Percentiles rank a stretch among this genome's conserved stretches.
phyloP scores from a whole-genome alignment of 2,888 invertebrate genomes.

The Spatulosminthurus flaviceps region DNA sequence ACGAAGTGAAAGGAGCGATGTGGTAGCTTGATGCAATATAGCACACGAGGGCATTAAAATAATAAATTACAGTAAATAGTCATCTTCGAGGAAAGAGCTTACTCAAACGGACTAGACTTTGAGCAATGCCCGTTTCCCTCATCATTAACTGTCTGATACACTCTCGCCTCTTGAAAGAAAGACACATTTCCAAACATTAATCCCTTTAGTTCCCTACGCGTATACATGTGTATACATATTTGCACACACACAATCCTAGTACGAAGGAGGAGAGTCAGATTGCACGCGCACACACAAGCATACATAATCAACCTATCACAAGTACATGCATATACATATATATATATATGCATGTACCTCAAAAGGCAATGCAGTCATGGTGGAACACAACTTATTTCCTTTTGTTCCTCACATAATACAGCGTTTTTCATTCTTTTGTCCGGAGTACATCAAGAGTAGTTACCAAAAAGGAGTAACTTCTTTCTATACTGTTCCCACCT shows the following conservation, averaged over 20 bases:
- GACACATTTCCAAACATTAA: slow-evolving; percentile 42
- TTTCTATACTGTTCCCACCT: too few relatives aligned
- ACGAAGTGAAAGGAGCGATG: background rate
- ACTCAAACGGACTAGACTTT: slow-evolving; percentile 32
- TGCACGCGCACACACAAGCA: too few relatives aligned
- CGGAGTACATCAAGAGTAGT: background rate
- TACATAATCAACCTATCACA: background rate
- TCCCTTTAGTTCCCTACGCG: slow-evolving; percentile 8
- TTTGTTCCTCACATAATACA: slow-evolving; percentile 13
- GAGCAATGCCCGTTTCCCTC: slow-evolving; percentile 33
- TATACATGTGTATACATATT: too few relatives aligned
- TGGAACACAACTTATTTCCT: slow-evolving; percentile 3
- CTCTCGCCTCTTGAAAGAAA: slow-evolving; percentile 44
- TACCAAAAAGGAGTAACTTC: too few relatives aligned
- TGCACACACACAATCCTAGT: too few relatives aligned
- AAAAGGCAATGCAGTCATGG: background rate
- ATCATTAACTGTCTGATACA: slow-evolving; percentile 45
- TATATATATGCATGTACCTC: background rate
- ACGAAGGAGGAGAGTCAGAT: too few relatives aligned
- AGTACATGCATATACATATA: background rate
- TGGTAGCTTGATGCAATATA: background rate
- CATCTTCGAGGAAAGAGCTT: slow-evolving; percentile 24
- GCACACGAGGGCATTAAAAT: slow-evolving; percentile 29
- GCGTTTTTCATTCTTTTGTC: slow-evolving; percentile 7
- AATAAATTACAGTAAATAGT: slow-evolving; percentile 44